Percentiles rank a stretch among this genome's conserved stretches.
These are phyloP conservation scores for Darevskia nairensis DNA, from an alignment of 2,797 vertebrate genomes.

Conservation along the genomic window DNA sequence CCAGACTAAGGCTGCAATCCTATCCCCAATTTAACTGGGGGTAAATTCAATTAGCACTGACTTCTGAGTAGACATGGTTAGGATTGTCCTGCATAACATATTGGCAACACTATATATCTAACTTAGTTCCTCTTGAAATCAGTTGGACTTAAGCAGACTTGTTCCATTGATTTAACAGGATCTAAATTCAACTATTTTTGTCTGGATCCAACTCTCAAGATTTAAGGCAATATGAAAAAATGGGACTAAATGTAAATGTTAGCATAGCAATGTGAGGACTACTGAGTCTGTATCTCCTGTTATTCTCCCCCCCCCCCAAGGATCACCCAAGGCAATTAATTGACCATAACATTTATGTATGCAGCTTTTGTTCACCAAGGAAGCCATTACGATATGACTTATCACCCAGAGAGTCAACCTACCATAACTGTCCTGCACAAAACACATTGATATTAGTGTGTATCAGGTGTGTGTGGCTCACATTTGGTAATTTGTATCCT, in stretches of 20 bases:
- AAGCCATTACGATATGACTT: constrained; percentile 52
- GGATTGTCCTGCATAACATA: too few species aligned
- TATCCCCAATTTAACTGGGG: too few species aligned
- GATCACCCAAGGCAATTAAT: constrained; percentile 32
- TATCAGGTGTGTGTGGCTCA: neutral
- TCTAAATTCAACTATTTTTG: too few species aligned
- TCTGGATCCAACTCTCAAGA: neutral
- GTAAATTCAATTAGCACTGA: too few species aligned
- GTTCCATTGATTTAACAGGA: too few species aligned
- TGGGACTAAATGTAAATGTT: neutral
- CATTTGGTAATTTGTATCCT: neutral
- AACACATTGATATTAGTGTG: neutral
- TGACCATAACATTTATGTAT: neutral
- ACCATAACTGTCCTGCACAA: neutral
- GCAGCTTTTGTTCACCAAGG: neutral
- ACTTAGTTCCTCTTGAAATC: too few species aligned
- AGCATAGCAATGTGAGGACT: constrained; percentile 29
- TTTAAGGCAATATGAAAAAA: neutral
- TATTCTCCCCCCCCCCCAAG: constrained; percentile 31
- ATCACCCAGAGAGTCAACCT: constrained; percentile 7
- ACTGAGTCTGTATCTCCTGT: constrained; percentile 45
- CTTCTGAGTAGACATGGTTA: too few species aligned
- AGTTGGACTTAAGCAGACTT: too few species aligned
- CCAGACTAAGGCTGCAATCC: too few species aligned
- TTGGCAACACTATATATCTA: too few species aligned